A percentile compares a stretch with the other conserved stretches of the same genome.
Conservation (phyloP, 2,113 vertebrate genomes). For the Cyprinodon brontotheroides region DNA sequence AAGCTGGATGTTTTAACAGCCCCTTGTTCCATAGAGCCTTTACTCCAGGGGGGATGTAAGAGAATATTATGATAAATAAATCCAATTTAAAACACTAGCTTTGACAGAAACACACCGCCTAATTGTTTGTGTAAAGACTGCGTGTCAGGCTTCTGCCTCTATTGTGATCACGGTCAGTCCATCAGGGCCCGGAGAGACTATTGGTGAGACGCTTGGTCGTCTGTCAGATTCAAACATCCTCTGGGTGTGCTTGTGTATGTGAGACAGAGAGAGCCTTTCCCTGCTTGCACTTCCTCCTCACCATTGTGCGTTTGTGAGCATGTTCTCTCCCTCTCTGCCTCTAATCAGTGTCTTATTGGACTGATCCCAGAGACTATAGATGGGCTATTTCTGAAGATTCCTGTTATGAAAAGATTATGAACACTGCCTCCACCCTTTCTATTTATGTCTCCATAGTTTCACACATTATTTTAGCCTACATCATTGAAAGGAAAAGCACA, state of each 20-base stretch:
- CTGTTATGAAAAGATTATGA: constrained; percentile 68
- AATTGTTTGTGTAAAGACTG: constrained; percentile 61
- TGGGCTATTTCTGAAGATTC: constrained; percentile 73
- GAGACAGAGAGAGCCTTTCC: constrained; percentile 56
- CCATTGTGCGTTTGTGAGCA: constrained; percentile 61
- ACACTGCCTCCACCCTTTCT: constrained; percentile 13
- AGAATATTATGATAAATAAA: constrained; percentile 6
- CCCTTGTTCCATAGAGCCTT: not conserved
- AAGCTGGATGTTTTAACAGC: constrained; percentile 1
- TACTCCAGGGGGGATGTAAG: not conserved
- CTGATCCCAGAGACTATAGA: constrained; percentile 53
- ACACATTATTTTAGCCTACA: constrained; percentile 35
- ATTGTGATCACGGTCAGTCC: constrained; percentile 67
- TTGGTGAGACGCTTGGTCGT: constrained; percentile 60
- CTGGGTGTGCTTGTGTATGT: constrained; percentile 70
- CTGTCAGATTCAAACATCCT: constrained; percentile 74
- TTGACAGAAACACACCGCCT: constrained; percentile 6
- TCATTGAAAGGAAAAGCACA: constrained; percentile 34
- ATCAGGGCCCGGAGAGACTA: constrained; percentile 71
- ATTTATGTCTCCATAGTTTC: constrained; percentile 16
- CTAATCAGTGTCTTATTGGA: constrained; percentile 61
- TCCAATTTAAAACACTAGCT: constrained; percentile 9
- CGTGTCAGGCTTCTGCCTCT: constrained; percentile 61
- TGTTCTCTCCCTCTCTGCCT: constrained; percentile 28
- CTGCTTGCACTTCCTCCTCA: constrained; percentile 65